These are phyloP conservation scores for Colletes collaris DNA, from an alignment of 2,888 invertebrate species.

Conservation along the genomic window DNA sequence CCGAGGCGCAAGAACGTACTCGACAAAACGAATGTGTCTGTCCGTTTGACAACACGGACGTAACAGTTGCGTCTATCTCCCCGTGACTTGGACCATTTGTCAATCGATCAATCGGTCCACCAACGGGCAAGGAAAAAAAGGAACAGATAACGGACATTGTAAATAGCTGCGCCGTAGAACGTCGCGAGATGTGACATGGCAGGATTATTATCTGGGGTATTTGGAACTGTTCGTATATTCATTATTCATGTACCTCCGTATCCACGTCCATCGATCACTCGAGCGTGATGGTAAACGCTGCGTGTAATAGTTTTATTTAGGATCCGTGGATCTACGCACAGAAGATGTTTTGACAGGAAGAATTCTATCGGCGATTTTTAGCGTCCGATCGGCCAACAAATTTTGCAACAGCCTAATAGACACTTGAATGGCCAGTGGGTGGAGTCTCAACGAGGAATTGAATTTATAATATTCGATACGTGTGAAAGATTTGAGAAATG, in stretches of 20 bases:
- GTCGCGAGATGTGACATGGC: slow-evolving; percentile 55
- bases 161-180: slow-evolving; percentile 38
- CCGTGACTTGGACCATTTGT: slow-evolving; percentile 45
- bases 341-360: slow-evolving; percentile 1
- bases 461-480: background rate
- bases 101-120: slow-evolving; percentile 52
- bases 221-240: slow-evolving; percentile 55
- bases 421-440: slow-evolving; percentile 1
- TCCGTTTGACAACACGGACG: slow-evolving; percentile 28
- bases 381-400: slow-evolving; percentile 5
- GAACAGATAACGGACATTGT: slow-evolving; percentile 51
- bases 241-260: slow-evolving; percentile 57
- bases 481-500: background rate
- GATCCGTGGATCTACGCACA: background rate
- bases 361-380: slow-evolving; percentile 3
- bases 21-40: slow-evolving; percentile 24
- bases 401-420: slow-evolving; percentile 23
- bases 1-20: slow-evolving; percentile 16
- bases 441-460: background rate
- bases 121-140: slow-evolving; percentile 25
- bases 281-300: slow-evolving; percentile 22
- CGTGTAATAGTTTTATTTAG: slow-evolving; percentile 25
- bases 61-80: slow-evolving; percentile 52
- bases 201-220: slow-evolving; percentile 62
- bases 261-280: slow-evolving; percentile 56